These are phyloP conservation scores for Crypturellus tataupa DNA, from an alignment of 2,797 vertebrate species.

Conservation along the genomic window DNA sequence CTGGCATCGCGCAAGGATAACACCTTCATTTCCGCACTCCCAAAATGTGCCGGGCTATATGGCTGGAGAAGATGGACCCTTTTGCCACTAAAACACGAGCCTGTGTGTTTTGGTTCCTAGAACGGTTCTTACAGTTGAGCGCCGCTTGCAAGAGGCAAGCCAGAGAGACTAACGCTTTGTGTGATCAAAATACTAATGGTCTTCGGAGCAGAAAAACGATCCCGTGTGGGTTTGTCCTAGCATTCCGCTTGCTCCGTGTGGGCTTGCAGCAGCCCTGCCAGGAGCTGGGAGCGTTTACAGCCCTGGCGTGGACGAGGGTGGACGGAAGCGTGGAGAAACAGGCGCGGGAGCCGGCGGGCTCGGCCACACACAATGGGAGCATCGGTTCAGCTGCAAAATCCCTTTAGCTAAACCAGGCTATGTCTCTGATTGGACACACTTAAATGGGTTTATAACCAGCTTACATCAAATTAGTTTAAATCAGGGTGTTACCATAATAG, in stretches of 20 bases:
- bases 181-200: constrained; percentile 36
- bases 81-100: constrained; percentile 7
- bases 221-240: neutral
- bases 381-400: constrained; percentile 69
- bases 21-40: neutral
- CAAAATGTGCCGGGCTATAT: neutral
- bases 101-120: neutral
- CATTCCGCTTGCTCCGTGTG: constrained; percentile 55
- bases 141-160: neutral
- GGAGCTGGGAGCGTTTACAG: constrained; percentile 4
- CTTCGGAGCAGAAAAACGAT: constrained; percentile 26
- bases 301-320: constrained; percentile 46
- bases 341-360: constrained; percentile 9
- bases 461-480: constrained; percentile 69
- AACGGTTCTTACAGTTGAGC: neutral
- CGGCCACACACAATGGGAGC: constrained; percentile 41
- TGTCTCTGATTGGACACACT: constrained; percentile 62
- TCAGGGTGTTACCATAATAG: constrained; percentile 59
- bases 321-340: constrained; percentile 45
- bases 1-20: neutral
- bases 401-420: constrained; percentile 56
- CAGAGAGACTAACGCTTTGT: neutral
- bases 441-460: constrained; percentile 69
- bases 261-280: constrained; percentile 42
- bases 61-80: neutral